Evolutionary conservation across 1,140 invertebrate species (phyloP).

Genomic region (Chrysomallon squamiferum): DNA sequence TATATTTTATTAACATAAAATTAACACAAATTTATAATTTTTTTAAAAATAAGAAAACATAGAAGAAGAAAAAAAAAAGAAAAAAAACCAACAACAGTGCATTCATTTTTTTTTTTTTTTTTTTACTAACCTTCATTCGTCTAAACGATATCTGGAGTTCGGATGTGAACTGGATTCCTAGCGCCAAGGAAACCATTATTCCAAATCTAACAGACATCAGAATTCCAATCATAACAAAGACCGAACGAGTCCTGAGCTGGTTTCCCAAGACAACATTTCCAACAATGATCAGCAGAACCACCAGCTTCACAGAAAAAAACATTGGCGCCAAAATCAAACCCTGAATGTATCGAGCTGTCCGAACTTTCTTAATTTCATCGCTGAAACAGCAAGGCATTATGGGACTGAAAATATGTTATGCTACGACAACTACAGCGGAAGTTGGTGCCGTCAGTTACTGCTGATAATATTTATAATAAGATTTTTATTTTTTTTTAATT

Average conservation of each 20-base stretch:
- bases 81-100: too few relatives aligned
- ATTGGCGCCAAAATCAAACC: slow-evolving; percentile 47
- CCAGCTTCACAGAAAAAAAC: slow-evolving; percentile 53
- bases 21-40: too few relatives aligned
- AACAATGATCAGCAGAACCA: slow-evolving; percentile 53
- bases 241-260: slow-evolving; percentile 34
- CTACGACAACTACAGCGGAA: too few relatives aligned
- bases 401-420: too few relatives aligned
- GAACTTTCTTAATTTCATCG: slow-evolving; percentile 38
- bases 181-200: slow-evolving; percentile 45
- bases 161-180: slow-evolving; percentile 50
- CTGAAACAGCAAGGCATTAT: slow-evolving; percentile 32
- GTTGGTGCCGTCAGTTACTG: too few relatives aligned
- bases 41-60: too few relatives aligned
- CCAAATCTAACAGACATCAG: slow-evolving; percentile 43
- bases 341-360: slow-evolving; percentile 29
- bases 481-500: too few relatives aligned
- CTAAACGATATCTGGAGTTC: slow-evolving; percentile 58
- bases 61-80: too few relatives aligned
- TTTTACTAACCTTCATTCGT: slow-evolving; percentile 58
- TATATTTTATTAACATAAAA: too few relatives aligned
- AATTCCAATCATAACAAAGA: slow-evolving; percentile 48
- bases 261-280: slow-evolving; percentile 34
- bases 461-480: too few relatives aligned
- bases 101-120: too few relatives aligned